Conservation (phyloP, 1,140 invertebrate genomes). For the Thaumatotibia leucotreta region DNA sequence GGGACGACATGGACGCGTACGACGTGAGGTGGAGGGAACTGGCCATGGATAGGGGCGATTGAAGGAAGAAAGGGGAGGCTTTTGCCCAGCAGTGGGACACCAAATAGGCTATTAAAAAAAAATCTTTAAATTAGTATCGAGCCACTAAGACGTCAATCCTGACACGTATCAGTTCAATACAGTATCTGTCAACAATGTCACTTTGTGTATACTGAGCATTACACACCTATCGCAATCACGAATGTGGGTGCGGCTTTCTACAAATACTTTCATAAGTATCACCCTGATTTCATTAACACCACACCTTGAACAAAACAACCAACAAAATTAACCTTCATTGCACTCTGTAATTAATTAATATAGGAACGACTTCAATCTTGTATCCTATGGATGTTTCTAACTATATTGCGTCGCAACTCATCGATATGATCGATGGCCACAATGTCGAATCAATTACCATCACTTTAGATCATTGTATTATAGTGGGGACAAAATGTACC, state of each 20-base stretch:
- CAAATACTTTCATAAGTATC: background rate
- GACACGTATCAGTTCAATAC: too few species aligned
- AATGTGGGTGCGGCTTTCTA: background rate
- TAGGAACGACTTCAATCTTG: conserved; percentile 21
- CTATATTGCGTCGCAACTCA: conserved; percentile 26
- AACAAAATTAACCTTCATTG: background rate
- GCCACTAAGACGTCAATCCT: too few species aligned
- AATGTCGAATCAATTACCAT: conserved; percentile 42
- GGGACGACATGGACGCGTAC: too few species aligned
- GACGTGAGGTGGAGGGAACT: too few species aligned
- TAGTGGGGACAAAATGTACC: conserved; percentile 27
- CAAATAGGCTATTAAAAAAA: too few species aligned
- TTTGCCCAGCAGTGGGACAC: too few species aligned
- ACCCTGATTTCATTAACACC: background rate
- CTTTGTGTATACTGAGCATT: too few species aligned
- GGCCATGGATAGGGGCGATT: too few species aligned
- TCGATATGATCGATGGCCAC: conserved; percentile 29
- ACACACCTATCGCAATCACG: background rate
- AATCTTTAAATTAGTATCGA: too few species aligned
- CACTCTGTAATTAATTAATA: background rate
- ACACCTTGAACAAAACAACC: background rate
- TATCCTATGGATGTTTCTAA: conserved; percentile 29
- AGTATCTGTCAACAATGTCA: too few species aligned
- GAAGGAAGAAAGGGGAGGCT: too few species aligned
- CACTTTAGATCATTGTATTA: conserved; percentile 33